Percentiles rank a stretch among this genome's conserved stretches.
Conservation (phyloP, 2,888 invertebrate genomes). For the Drosophila falleni region DNA sequence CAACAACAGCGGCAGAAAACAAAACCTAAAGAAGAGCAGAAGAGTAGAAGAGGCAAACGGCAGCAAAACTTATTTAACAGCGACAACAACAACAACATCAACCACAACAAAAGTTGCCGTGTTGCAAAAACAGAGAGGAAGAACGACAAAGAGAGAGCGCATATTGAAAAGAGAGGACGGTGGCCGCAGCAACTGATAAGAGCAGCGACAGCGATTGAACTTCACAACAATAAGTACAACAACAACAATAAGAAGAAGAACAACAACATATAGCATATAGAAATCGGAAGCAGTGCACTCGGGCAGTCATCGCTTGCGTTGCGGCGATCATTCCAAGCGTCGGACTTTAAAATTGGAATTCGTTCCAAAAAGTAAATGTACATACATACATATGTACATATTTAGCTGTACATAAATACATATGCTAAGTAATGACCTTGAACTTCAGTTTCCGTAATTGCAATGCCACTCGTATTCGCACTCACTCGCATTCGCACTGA, state of each 20-base stretch:
- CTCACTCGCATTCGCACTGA: slow-evolving; percentile 11
- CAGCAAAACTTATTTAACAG: slow-evolving; percentile 61
- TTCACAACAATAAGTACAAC: slow-evolving; percentile 41
- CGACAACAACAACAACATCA: slow-evolving; percentile 43
- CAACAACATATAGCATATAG: slow-evolving; percentile 2
- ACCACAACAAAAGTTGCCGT: slow-evolving; percentile 45
- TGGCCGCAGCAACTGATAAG: slow-evolving; percentile 60
- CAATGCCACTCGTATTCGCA: slow-evolving; percentile 26
- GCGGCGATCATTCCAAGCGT: slow-evolving; percentile 35
- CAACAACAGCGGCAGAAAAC: slow-evolving; percentile 29
- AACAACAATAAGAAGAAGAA: slow-evolving; percentile 35
- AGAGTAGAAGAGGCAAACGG: slow-evolving; percentile 51
- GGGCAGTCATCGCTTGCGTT: slow-evolving; percentile 20
- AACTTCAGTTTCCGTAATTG: slow-evolving; percentile 62
- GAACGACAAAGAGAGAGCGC: slow-evolving; percentile 3
- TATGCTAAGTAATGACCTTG: slow-evolving; percentile 68
- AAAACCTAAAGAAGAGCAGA: slow-evolving; percentile 51
- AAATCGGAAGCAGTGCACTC: slow-evolving; percentile 21
- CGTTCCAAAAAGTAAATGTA: slow-evolving; percentile 15
- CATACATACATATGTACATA: slow-evolving; percentile 9
- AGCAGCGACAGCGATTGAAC: slow-evolving; percentile 46
- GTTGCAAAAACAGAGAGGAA: slow-evolving; percentile 45
- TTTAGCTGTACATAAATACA: slow-evolving; percentile 8
- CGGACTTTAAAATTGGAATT: slow-evolving; percentile 26
- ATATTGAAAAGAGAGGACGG: slow-evolving; percentile 39